Conservation (phyloP, 64 coral and sea anemone genomes). For the Platygyra sinensis region DNA sequence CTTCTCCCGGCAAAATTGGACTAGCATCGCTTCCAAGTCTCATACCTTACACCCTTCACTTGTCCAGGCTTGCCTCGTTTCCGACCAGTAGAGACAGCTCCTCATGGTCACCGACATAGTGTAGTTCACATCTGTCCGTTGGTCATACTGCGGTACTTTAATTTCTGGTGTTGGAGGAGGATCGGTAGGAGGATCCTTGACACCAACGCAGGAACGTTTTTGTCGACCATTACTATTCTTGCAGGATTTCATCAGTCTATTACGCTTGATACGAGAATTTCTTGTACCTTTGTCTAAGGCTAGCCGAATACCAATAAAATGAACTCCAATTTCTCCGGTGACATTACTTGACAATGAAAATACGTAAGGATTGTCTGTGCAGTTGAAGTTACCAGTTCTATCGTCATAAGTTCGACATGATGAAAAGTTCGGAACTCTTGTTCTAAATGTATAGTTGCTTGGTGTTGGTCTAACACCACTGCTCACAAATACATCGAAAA, state of each 20-base stretch:
- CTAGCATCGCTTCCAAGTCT: neutral
- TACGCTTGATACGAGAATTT: neutral
- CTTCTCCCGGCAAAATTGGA: too few relatives aligned
- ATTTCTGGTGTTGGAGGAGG: neutral
- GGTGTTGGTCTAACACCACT: slow-evolving; percentile 10
- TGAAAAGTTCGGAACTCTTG: slow-evolving; percentile 37
- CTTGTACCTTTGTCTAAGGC: neutral
- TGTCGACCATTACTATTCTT: slow-evolving; percentile 28
- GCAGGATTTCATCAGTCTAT: neutral
- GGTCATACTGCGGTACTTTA: neutral
- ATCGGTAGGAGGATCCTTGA: slow-evolving; percentile 41
- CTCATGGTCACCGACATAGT: neutral
- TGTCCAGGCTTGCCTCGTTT: slow-evolving; percentile 17
- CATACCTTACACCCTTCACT: slow-evolving; percentile 50
- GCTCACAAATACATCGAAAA: slow-evolving; percentile 45
- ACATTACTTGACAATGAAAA: slow-evolving; percentile 24
- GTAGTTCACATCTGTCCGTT: slow-evolving; percentile 32
- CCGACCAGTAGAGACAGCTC: slow-evolving; percentile 42
- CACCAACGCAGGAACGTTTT: slow-evolving; percentile 34
- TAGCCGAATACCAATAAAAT: slow-evolving; percentile 44
- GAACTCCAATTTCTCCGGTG: slow-evolving; percentile 27
- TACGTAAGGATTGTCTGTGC: slow-evolving; percentile 23
- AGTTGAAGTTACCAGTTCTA: neutral
- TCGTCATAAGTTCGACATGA: neutral
- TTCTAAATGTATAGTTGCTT: slow-evolving; percentile 16